Percentiles rank a stretch among this genome's conserved stretches.
Evolutionary conservation across 2,888 invertebrate species (phyloP).

Genomic region (Monopis laevigella): DNA sequence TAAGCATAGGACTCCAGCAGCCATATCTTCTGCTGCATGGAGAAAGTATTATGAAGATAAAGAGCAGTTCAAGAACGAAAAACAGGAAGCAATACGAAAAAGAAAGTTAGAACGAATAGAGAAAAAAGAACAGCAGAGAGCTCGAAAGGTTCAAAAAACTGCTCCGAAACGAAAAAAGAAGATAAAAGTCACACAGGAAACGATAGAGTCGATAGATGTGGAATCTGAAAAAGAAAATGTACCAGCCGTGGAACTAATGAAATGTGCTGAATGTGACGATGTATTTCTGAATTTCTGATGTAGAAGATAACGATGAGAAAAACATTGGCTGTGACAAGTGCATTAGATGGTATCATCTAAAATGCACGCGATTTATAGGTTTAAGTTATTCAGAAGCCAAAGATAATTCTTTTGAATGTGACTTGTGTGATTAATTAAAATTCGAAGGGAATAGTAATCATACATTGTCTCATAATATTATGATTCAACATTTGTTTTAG

Average conservation of each 20-base stretch:
- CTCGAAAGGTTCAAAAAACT: slow-evolving; percentile 17
- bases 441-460: slow-evolving; percentile 13
- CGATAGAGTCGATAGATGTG: slow-evolving; percentile 15
- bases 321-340: too few species aligned
- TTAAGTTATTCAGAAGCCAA: slow-evolving; percentile 9
- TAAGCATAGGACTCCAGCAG: too few species aligned
- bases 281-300: slow-evolving; percentile 22
- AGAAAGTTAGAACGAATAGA: slow-evolving; percentile 21
- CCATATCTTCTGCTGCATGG: too few species aligned
- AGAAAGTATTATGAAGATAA: slow-evolving; percentile 21
- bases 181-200: slow-evolving; percentile 3
- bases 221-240: slow-evolving; percentile 19
- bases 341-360: slow-evolving; percentile 19
- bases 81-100: slow-evolving; percentile 22
- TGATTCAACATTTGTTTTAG: too few species aligned
- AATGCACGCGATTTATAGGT: slow-evolving; percentile 21
- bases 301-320: slow-evolving; percentile 24
- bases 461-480: too few species aligned
- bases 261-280: slow-evolving; percentile 22
- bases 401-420: slow-evolving; percentile 19
- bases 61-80: slow-evolving; percentile 21
- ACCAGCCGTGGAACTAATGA: slow-evolving; percentile 15
- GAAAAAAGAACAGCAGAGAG: slow-evolving; percentile 15
- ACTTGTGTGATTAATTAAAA: too few species aligned
- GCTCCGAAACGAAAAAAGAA: slow-evolving; percentile 19